Evolutionary conservation across 2,797 vertebrate species (phyloP), one percentile per base, ranked within the genome.

Genomic region (Onychomys torridus): DNA sequence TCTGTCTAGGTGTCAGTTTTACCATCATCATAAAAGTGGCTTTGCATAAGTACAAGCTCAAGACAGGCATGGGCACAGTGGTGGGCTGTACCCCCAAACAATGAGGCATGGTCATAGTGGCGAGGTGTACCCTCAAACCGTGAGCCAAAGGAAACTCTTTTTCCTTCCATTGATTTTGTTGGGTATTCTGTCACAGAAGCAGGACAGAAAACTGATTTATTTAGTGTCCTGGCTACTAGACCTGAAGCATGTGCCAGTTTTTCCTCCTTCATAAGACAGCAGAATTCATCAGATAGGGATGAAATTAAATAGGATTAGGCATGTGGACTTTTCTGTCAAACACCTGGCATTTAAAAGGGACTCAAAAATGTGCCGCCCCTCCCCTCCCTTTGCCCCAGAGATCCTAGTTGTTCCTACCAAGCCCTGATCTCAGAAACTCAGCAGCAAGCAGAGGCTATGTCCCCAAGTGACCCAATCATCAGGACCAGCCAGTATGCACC

Each of bases 401-500:
- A 86, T 6, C 21, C 57, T 14, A 52, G 52, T 57, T 10, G 0
- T 85, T 76, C 75, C 52, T 65, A 73, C 57, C 29, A 73, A 88
- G 34, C 63, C 75, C 93, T 94, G 67, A 91, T n/a, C 82, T 94
- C 73, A 46, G 61, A 87, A 96, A 61, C 12, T 59, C 79, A 82
- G 86, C 55, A 17, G 46, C 40, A 94, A 87, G 75, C 19, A 63
- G 23, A 93, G 65, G 67, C 94, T 46, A 32, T 19, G 52, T 96
- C 95, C 94, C 86, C 89, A 96, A 71, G 86, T 91, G 92, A 96
- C 95, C 52, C 85, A 0, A 0, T 83, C 86, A 90, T 88, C 83
- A 94, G 79, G 87, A 29, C 96, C 79, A 93, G 96, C 82, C 89
- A 82, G 90, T 82, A 76, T 52, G 86, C 92, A 89, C 83, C 90